Evolutionary conservation across 1,140 invertebrate species (phyloP).

Genomic region (Rhyzopertha dominica): DNA sequence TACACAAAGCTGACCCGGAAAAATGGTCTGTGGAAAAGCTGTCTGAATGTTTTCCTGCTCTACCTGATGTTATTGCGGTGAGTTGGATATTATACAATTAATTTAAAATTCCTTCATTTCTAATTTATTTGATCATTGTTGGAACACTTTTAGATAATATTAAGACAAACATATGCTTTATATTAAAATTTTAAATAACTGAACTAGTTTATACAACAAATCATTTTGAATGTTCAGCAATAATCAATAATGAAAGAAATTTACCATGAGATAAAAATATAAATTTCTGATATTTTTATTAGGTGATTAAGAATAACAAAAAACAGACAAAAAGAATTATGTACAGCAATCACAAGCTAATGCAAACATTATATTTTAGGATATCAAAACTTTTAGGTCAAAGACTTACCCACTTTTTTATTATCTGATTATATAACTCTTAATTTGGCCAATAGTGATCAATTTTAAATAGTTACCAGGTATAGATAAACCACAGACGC

Average conservation of each 20-base stretch:
- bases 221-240: slow-evolving; percentile 6
- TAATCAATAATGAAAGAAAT: slow-evolving; percentile 4
- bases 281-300: no score
- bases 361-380: no score
- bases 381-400: no score
- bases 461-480: no score
- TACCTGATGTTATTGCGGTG: slow-evolving; percentile 56
- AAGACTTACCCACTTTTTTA: no score
- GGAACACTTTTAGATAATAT: neutral
- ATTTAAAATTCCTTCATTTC: no score
- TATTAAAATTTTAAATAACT: neutral
- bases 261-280: neutral
- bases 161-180: neutral
- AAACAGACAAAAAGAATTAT: no score
- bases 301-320: no score
- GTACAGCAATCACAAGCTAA: no score
- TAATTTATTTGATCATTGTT: slow-evolving; percentile 6
- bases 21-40: slow-evolving; percentile 70
- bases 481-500: no score
- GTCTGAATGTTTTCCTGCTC: slow-evolving; percentile 73
- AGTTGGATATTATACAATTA: slow-evolving; percentile 23
- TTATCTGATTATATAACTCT: no score
- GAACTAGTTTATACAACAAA: neutral
- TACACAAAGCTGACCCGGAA: slow-evolving; percentile 61
- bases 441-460: no score